Evolutionary conservation across 2,888 invertebrate species (phyloP).

Genomic region (Heliconius charithonia): DNA sequence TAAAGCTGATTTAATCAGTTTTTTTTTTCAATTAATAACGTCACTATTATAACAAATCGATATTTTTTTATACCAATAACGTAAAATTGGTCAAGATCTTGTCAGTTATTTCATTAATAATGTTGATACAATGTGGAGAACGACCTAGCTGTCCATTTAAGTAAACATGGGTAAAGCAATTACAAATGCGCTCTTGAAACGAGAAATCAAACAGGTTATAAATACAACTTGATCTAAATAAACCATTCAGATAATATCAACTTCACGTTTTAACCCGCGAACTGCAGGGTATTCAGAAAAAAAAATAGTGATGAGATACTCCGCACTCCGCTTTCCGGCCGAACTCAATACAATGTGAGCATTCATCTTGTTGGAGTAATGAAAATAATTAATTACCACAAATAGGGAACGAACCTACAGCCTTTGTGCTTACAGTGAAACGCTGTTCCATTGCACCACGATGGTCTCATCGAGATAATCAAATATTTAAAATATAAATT

Average conservation of each 20-base stretch:
- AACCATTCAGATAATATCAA: not conserved
- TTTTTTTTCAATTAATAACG: not conserved
- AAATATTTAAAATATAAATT: not conserved
- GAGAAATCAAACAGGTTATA: slow-evolving; percentile 25
- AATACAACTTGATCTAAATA: slow-evolving; percentile 23
- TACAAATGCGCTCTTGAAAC: slow-evolving; percentile 30
- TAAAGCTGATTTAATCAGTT: no score
- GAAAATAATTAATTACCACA: not conserved
- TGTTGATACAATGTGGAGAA: slow-evolving; percentile 10
- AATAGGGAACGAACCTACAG: not conserved
- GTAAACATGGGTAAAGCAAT: slow-evolving; percentile 20
- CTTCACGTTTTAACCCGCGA: not conserved
- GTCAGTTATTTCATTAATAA: slow-evolving; percentile 16
- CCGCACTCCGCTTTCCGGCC: no score
- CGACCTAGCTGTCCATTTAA: slow-evolving; percentile 30
- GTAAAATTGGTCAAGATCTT: not conserved
- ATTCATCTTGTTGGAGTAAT: no score
- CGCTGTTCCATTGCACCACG: not conserved
- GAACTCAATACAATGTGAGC: no score
- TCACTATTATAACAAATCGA: not conserved
- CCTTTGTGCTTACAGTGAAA: not conserved
- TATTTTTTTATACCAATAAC: not conserved
- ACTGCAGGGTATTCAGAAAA: not conserved
- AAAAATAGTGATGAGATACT: no score
- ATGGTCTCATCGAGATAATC: not conserved